Evolutionary conservation across 2,888 invertebrate species (phyloP), one percentile per base, ranked within the genome.

Genomic region (Drosophila neonasuta): DNA sequence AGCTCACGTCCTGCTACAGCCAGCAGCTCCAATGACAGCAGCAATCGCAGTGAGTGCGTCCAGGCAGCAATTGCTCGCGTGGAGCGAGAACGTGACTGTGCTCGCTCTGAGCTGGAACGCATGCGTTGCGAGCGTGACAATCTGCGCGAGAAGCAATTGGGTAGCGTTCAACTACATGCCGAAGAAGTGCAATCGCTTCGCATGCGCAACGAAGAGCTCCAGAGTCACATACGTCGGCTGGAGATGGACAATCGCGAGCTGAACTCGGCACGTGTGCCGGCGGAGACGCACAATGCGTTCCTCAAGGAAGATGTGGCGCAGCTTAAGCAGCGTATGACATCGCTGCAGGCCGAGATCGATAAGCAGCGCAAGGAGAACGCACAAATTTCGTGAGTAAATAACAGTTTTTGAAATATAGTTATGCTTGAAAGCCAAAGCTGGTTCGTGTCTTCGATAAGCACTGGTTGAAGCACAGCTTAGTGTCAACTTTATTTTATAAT

Each of bases 121-220:
- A 80, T 94, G n/a, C 92, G 93, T 68, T 92, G 92, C 77, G 94
- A 95, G 88, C 91, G 93, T 41, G 92, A 93, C 79, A 91, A 92
- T 0, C 84, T 94, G 9, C 92, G 92, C 30, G 92, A 93, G 68
- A 92, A 92, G 84, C 90, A 94, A 1, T 91, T 93, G 88, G 92
- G 86, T 55, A 89, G 89, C 24, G 90, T 91, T 11, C 92, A 92
- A 67, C 79, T 91, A 39, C 92, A 93, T 68, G 88, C 91, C 11
- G 88, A 88, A 46, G 93, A 93, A 77, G 91, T 92, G 62, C 91
- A 92, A 36, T 89, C 91, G 15, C 88, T 93, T 39, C 92, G 92
- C 62, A 90, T 91, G 73, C 91, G 91, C 55, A 89, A 93, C 54
- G 87, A 89, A 20, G 92, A 93, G 1, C 86, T 92, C 41, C 92